Evolutionary conservation across 2,888 invertebrate species (phyloP), one percentile per base, ranked within the genome.

Genomic region (Hetaerina titia): DNA sequence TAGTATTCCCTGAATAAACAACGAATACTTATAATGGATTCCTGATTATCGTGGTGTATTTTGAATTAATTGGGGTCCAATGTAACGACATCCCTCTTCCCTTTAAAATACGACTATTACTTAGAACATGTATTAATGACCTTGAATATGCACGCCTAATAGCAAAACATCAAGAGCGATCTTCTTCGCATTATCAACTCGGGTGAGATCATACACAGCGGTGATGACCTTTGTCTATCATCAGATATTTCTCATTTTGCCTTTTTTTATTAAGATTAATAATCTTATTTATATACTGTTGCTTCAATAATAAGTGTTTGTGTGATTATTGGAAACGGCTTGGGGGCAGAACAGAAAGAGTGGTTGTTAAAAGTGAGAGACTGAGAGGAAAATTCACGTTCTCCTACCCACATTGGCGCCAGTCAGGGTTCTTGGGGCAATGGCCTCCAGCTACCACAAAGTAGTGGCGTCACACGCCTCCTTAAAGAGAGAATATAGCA

Each of bases 391-490:
- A 31, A 81, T 31, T 31, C 31, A 25, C 81, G 1, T 31, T 81
- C 31, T 31, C 25, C 81, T 81, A 22, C 81, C 31, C 31, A 81
- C 81, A 81, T 4, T 25, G 15, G 11, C 31, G 31, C 31, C 81
- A 31, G 31, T 81, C 81, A 81, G 81, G 81, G 81, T 81, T 81
- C 25, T 22, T 45, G 31, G 81, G 81, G 81, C 81, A 81, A 81
- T 15, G 22, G 81, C 81, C 81, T 31, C 31, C 81, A 31, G 11
- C 31, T 81, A 15, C 15, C 19, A 11, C 81, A 81, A 31, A 22
- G 11, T 13, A 81, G 81, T 31, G 25, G 81, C 31, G 31, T 74
- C n/a, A 8, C 22, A n/a, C 8, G 69, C 22, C 22, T 31, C 45
- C 31, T 81, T 81, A 5, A 31, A 81, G 81, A 11, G 9, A 81